These are phyloP conservation scores for Cyclopterus lumpus DNA, from an alignment of 2,797 vertebrate species.

Conservation along the genomic window DNA sequence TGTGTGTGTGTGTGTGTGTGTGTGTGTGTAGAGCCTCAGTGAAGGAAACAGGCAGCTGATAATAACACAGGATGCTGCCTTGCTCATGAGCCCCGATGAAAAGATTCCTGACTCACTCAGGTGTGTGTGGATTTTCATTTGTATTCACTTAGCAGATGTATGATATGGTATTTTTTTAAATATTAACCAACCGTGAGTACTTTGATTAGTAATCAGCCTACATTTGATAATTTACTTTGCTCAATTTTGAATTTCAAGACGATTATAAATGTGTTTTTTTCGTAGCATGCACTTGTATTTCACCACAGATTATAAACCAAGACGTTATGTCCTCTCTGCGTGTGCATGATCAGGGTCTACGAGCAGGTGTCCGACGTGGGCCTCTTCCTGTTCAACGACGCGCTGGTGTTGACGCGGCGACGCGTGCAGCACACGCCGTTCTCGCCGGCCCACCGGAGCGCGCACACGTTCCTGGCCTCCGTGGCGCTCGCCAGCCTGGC, in stretches of 20 bases:
- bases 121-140: conserved; percentile 35
- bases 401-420: conserved; percentile 77
- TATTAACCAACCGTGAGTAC: neutral
- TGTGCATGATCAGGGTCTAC: conserved; percentile 73
- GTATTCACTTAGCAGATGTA: neutral
- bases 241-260: neutral
- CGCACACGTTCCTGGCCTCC: conserved; percentile 86
- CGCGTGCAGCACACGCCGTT: conserved; percentile 79
- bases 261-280: too few relatives aligned
- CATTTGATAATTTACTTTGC: neutral
- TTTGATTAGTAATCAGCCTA: neutral
- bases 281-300: too few relatives aligned
- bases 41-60: conserved; percentile 88
- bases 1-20: conserved; percentile 16
- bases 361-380: conserved; percentile 82
- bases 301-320: neutral
- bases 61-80: conserved; percentile 82
- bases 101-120: conserved; percentile 83
- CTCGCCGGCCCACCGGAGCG: conserved; percentile 66
- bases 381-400: conserved; percentile 88
- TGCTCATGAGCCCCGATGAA: conserved; percentile 82
- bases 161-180: neutral
- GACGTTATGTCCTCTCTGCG: neutral
- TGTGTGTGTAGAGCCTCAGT: conserved; percentile 78
- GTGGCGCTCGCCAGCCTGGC: conserved; percentile 82